Percentiles rank a stretch among this genome's conserved stretches.
Evolutionary conservation across 2,797 vertebrate species (phyloP).

Genomic region (Myioborus miniatus): DNA sequence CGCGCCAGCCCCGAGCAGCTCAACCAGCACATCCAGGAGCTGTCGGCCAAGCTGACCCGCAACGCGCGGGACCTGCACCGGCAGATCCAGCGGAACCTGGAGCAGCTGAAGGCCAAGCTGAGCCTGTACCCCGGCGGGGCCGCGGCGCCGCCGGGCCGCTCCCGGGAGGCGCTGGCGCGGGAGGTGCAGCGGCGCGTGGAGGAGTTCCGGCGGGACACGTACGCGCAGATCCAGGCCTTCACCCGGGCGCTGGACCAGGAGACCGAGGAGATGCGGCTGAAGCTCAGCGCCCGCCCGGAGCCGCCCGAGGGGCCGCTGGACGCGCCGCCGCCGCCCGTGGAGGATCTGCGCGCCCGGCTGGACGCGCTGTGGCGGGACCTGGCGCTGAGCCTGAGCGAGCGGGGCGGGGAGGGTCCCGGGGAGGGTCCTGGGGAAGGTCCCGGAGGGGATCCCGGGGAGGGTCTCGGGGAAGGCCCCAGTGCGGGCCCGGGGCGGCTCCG

Average conservation of each 20-base stretch:
- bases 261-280: conserved; percentile 67
- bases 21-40: conserved; percentile 54
- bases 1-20: conserved; percentile 56
- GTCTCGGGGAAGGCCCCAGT: rapidly evolving
- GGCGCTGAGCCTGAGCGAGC: background rate
- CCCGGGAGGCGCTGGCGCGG: conserved; percentile 80
- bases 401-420: background rate
- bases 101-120: conserved; percentile 75
- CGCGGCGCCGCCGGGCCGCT: conserved; percentile 5
- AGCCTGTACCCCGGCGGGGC: background rate
- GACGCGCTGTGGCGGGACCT: conserved; percentile 42
- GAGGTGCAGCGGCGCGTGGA: conserved; percentile 75
- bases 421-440: rapidly evolving
- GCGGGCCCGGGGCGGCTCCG: background rate
- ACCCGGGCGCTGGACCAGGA: conserved; percentile 44
- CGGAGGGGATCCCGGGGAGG: rapidly evolving
- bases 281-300: background rate
- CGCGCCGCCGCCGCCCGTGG: background rate
- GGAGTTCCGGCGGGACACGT: conserved; percentile 61
- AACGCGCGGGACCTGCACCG: conserved; percentile 67
- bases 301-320: background rate
- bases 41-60: conserved; percentile 67
- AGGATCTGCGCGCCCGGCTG: conserved; percentile 68
- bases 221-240: conserved; percentile 64
- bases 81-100: conserved; percentile 78